Base-by-base conservation (phyloP, 2,888 invertebrate genomes). In the Lasioglossum vierecki region DNA sequence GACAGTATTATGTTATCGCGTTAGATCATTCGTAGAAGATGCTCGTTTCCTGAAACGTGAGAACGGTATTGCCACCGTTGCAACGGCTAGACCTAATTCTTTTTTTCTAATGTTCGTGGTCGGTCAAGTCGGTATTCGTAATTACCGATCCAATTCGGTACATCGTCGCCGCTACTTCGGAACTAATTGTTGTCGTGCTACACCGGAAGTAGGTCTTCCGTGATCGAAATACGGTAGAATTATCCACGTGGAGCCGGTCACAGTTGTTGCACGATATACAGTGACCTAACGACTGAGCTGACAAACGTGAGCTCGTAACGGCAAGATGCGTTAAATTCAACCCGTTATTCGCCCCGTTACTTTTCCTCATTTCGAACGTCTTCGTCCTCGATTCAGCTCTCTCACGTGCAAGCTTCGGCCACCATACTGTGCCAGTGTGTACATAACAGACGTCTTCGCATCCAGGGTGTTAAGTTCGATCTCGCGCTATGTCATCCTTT, bases 331-430 rank as follows among this genome's bases (percentile, higher is more conserved):
- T 91, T 88, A 88, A 91, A 91, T 90, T 90, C 82, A 88, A 89
- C 85, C 91, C 92, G 92, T 92, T 92, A 91, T 80, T 88, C 88
- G 91, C 89, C 77, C 92, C 92, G 92, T 93, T 92, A 93, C 91
- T 93, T 92, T 92, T 92, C 92, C 91, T 92, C 93, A 83, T 92
- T 91, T 92, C 87, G 85, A 88, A 86, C 88, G 83, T 82, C 87
- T 89, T 86, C 83, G 86, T 85, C 85, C 90, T 88, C 85, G 87
- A 87, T 87, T 89, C 86, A 82, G 77, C 83, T 84, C 82, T 85
- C 80, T 89, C 84, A 80, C 89, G 77, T 80, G 86, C 78, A 80
- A 46, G 72, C 79, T 66, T 63, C 75, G 41, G 60, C 39, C 68
- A 77, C 46, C 72, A 22, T 71, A 63, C 49, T 11, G 72, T 81